phyloP scores from a whole-genome alignment of 2,888 invertebrate genomes.

The Bugulina stolonifera region DNA sequence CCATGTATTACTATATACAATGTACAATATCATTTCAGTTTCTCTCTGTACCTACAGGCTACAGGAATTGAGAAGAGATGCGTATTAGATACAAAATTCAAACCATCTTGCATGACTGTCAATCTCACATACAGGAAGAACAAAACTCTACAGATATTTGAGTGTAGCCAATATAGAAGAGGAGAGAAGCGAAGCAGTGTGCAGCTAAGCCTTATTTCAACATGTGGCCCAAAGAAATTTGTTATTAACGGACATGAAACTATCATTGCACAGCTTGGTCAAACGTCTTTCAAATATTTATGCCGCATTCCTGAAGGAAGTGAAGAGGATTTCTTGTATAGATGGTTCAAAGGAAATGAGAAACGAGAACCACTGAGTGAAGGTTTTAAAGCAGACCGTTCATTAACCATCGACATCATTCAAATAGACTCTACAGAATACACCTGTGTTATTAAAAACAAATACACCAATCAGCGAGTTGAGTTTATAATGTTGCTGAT shows the following conservation, averaged over 20 bases:
- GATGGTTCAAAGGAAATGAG: neutral
- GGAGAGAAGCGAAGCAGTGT: too few relatives aligned
- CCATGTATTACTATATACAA: too few relatives aligned
- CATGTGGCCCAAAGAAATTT: neutral
- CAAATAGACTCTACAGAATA: neutral
- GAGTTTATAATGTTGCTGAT: neutral
- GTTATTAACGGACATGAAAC: neutral
- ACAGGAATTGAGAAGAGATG: too few relatives aligned
- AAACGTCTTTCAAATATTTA: neutral
- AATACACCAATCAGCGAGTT: neutral
- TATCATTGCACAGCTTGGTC: neutral
- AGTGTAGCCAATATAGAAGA: too few relatives aligned
- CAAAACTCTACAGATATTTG: too few relatives aligned
- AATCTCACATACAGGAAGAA: too few relatives aligned
- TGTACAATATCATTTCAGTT: too few relatives aligned
- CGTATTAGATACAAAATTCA: too few relatives aligned
- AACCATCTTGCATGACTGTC: too few relatives aligned
- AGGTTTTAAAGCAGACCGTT: neutral
- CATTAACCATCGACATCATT: neutral
- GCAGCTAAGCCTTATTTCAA: neutral
- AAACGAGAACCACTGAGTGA: neutral
- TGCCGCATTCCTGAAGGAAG: conserved; percentile 3
- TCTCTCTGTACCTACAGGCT: too few relatives aligned
- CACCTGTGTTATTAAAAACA: neutral
- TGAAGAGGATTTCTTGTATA: neutral